Percentiles rank a stretch among this genome's conserved stretches.
These are phyloP conservation scores for Bombylius major DNA, from an alignment of 2,888 invertebrate genomes.

Conservation along the genomic window DNA sequence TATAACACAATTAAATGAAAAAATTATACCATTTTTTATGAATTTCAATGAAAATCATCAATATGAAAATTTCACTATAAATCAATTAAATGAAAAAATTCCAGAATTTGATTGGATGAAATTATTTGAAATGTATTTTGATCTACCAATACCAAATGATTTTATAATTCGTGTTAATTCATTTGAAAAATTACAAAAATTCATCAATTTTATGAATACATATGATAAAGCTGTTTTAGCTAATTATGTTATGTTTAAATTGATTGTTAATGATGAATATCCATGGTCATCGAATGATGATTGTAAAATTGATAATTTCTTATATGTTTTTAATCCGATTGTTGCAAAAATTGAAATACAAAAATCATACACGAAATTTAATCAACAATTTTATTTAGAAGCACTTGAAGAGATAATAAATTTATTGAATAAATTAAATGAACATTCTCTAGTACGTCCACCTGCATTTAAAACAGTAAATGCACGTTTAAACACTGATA, in stretches of 20 bases:
- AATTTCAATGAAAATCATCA: not conserved
- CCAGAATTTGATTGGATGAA: not conserved
- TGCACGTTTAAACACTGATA: not conserved
- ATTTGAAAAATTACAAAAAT: not conserved
- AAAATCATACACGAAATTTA: not conserved
- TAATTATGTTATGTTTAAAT: not conserved
- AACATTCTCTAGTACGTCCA: too few relatives aligned
- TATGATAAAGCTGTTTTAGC: not conserved
- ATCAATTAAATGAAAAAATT: not conserved
- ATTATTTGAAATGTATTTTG: not conserved
- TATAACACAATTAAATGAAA: not conserved
- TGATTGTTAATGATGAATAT: not conserved
- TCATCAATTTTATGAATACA: not conserved
- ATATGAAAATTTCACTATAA: not conserved
- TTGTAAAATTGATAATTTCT: not conserved
- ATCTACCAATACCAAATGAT: not conserved
- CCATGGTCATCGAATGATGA: not conserved
- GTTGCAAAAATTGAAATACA: not conserved
- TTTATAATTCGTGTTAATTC: not conserved
- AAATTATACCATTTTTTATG: not conserved
- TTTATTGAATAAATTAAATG: not conserved
- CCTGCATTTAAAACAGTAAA: not conserved
- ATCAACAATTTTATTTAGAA: not conserved
- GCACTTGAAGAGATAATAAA: not conserved
- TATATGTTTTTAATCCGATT: not conserved